Evolutionary conservation across 1,140 invertebrate species (phyloP).

Genomic region (Lordiphosa collinella): DNA sequence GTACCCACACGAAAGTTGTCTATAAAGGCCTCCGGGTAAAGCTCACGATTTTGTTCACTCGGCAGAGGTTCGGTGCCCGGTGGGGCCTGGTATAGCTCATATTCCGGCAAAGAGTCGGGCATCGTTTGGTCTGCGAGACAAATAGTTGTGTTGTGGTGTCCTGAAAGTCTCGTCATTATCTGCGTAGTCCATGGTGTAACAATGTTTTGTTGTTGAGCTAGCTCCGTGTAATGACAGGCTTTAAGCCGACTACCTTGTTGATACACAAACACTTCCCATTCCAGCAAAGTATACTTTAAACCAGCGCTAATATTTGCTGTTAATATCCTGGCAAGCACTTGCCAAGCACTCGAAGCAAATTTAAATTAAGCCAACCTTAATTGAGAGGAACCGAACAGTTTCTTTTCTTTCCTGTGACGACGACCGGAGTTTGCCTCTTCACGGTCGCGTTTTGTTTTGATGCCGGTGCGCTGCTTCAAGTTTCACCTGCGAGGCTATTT

Average conservation of each 20-base stretch:
- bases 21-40: constrained; percentile 42
- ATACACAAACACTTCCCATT: constrained; percentile 10
- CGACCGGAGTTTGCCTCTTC: neutral
- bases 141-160: constrained; percentile 25
- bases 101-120: constrained; percentile 5
- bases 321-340: constrained; percentile 56
- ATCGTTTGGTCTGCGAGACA: constrained; percentile 32
- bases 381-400: constrained; percentile 40
- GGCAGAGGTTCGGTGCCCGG: constrained; percentile 1
- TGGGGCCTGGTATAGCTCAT: constrained; percentile 36
- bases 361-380: constrained; percentile 71
- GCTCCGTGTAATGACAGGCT: neutral
- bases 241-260: constrained; percentile 35
- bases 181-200: constrained; percentile 20
- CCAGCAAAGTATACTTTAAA: constrained; percentile 32
- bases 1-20: constrained; percentile 31
- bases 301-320: constrained; percentile 46
- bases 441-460: constrained; percentile 39
- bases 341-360: constrained; percentile 57
- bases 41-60: constrained; percentile 32
- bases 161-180: constrained; percentile 15
- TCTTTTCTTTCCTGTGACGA: constrained; percentile 4
- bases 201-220: neutral
- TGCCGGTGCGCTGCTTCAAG: constrained; percentile 12
- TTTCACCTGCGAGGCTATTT: constrained; percentile 56